Base-by-base conservation (phyloP, 1,140 invertebrate species). In the Drosophila jambulina region DNA sequence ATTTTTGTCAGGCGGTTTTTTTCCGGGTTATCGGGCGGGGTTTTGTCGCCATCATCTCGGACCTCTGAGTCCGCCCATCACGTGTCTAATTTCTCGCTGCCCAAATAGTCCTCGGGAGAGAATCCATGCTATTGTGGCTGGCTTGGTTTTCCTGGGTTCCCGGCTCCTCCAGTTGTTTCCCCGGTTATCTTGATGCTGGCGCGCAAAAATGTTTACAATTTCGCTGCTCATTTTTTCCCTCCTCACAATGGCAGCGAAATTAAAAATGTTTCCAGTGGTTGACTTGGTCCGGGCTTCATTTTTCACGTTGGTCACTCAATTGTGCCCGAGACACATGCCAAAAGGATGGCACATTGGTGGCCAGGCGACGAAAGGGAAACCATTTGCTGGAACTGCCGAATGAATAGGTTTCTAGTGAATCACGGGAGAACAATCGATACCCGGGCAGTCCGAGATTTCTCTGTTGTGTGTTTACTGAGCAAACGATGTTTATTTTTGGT, bases 181-280 rank as follows among this genome's bases (percentile, higher is more conserved):
- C n/a, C 19, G 49, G 61, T 75, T 88, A 88, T 88, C 84, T 90
- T 84, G 84, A 88, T 88, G 80, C 74, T 80, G 77, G 85, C 85
- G 85, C 58, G 85, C 85, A 90, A 90, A 88, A 88, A 88, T 90
- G 84, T 90, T 87, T 87, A 87, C 84, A 88, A 88, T 87, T 88
- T 82, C 58, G 72, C 80, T 78, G 80, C 64, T 80, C 76, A 72
- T 78, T 78, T 78, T 72, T 76, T 63, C 25, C 42, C 49, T 51
- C 42, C 51, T 64, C 78, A 88, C 81, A 91, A 86, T 79, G 79
- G 59, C 56, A 67, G 75, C 70, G 60, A 86, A 86, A 90, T 90
- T 91, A 91, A 88, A 85, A 90, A 85, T 76, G 68, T 64, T 74
- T 72, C 75, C 75, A 78, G 61, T 80, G 57, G 65, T 60, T 75